Conservation (phyloP, 2,888 invertebrate genomes). For the Achlya flavicornis region DNA sequence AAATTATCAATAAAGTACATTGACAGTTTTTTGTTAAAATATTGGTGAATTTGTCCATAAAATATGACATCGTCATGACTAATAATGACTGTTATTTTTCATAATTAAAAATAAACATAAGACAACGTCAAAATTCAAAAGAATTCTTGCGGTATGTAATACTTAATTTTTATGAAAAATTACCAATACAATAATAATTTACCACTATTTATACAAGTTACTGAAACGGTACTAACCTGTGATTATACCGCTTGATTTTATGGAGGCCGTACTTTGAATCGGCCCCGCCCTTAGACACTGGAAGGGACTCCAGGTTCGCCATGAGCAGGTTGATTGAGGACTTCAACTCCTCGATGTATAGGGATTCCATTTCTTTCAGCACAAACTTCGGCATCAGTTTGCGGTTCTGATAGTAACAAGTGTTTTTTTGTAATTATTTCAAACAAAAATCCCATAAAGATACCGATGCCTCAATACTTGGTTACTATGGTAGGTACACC, state of each 20-base stretch:
- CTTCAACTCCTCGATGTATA: conserved; percentile 99
- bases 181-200: neutral
- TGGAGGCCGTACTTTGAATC: conserved; percentile 98
- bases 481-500: no score
- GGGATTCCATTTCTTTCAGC: conserved; percentile 99
- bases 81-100: no score
- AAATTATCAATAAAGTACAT: no score
- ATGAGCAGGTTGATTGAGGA: conserved; percentile 98
- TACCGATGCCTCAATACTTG: no score
- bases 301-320: conserved; percentile 99
- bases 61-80: no score
- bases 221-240: conserved; percentile 89
- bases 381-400: conserved; percentile 99
- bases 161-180: neutral
- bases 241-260: conserved; percentile 99
- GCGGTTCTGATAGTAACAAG: conserved; percentile 89
- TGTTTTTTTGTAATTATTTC: neutral
- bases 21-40: no score
- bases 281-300: conserved; percentile 98
- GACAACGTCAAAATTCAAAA: no score
- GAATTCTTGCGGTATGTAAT: no score
- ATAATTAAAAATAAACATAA: no score
- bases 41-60: no score
- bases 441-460: no score
- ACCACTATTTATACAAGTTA: neutral